Base-by-base conservation (phyloP, 1,140 invertebrate species). In the Philopotamus ludificatus region DNA sequence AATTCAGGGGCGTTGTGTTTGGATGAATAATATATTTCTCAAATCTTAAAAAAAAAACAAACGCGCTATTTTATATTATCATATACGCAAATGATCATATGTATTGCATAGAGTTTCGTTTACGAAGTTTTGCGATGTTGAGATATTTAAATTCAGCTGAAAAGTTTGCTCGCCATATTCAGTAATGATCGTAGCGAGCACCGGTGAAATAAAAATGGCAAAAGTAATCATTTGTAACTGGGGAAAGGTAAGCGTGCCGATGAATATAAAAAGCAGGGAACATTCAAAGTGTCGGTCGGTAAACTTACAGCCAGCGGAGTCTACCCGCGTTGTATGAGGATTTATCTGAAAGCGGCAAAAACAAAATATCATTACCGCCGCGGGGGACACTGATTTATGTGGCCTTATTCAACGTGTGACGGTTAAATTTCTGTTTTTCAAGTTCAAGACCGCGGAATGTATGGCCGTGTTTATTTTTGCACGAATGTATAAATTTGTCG, bases 331-430 rank as follows among this genome's bases (percentile, higher is more conserved):
- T 7, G 28, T 34, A n/a, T n/a, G n/a, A n/a, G n/a, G n/a, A n/a
- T n/a, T n/a, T n/a, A n/a, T 34, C 28, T 34, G 12, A 4, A 34
- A 42, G 3, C 26, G 54, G 54, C 34, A 57, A 57, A 57, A 39
- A 57, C 42, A 57, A 57, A 57, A 57, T 57, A 57, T 57, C 42
- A 57, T 57, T 57, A 57, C 54, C 42, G n/a, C n/a, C n/a, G 34
- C 15, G 15, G 26, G 54, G 34, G 54, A 57, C 54, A 57, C 26
- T 57, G 54, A 57, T 57, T 57, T 57, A 57, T 28, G n/a, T n/a
- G 54, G 34, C 54, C 23, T 57, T 57, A 10, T 3, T 39, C 47
- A 49, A 57, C 41, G 54, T 12, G 28, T 7, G 12, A 34, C 28
- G 28, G n/a, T n/a, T n/a, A n/a, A n/a, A n/a, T n/a, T n/a, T n/a